Base-by-base conservation (phyloP, 2,888 invertebrate genomes). In the Drosophila nigricruria region DNA sequence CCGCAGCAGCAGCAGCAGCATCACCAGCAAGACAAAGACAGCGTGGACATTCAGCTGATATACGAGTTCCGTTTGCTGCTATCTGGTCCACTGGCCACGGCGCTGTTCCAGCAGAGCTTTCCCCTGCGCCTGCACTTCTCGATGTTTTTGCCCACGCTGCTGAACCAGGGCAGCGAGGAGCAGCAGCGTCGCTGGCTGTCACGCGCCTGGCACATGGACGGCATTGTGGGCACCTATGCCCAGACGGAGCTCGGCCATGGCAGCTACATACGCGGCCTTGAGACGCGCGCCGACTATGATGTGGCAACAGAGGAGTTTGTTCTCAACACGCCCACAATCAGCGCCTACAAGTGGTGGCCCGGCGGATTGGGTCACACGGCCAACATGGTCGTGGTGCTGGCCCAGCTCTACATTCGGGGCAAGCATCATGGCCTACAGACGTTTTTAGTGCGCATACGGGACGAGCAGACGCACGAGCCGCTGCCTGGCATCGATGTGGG, bases 311-410 rank as follows among this genome's bases (percentile, higher is more conserved):
- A 97, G 91, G 97, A 98, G 93, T 99, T 99, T 91, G 93, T 98
- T 23, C 92, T 99, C 32, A 95, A 98, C 90, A 96, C 96, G 59
- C 98, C 98, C 1, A 96, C 96, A 0, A 93, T 97, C 25, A 96
- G 97, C 0, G 95, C 98, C 0, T 97, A 96, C 91, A 99, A 98
- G 93, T 98, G 98, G 98, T 98, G 98, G 98, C 98, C 98, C n/a
- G 98, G 98, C 8, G 96, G 96, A 90, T 93, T 98, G 95, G 98
- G 98, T 0, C 98, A 98, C 73, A 97, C 98, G 0, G 96, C 97
- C 18, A 98, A 98, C 93, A 96, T 97, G 93, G 97, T 97, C 54
- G 94, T 99, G 25, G 97, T 99, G 0, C 95, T 98, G 92, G 98
- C 98, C 4, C 98, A 98, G 91, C 94, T 99, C 5, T 95, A 97